These are phyloP conservation scores for Dermatemys mawii DNA, from an alignment of 2,113 vertebrate species.

Conservation along the genomic window DNA sequence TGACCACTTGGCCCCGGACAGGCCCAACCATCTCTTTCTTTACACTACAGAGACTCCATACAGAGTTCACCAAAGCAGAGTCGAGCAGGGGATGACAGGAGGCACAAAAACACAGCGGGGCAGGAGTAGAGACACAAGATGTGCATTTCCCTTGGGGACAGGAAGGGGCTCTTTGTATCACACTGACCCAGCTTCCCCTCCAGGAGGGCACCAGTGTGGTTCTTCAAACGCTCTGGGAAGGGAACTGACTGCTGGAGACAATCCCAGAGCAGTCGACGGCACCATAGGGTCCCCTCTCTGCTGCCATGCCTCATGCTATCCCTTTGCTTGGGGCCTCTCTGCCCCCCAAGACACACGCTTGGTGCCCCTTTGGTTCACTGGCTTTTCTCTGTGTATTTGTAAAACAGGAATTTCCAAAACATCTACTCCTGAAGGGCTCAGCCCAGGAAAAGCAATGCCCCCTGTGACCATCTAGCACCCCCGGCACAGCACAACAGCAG, in stretches of 20 bases:
- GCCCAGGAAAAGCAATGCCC: fast-evolving
- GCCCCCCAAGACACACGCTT: too few species aligned
- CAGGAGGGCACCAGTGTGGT: too few species aligned
- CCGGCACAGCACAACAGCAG: neutral
- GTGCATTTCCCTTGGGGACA: neutral
- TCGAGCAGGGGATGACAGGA: too few species aligned
- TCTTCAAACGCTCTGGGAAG: too few species aligned
- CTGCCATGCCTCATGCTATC: too few species aligned
- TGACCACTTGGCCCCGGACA: neutral
- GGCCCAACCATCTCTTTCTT: neutral
- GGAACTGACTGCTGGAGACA: too few species aligned
- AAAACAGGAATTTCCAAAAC: constrained; percentile 8
- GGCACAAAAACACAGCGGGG: too few species aligned
- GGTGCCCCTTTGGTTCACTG: neutral
- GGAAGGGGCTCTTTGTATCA: neutral
- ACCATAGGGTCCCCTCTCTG: too few species aligned
- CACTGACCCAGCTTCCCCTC: too few species aligned
- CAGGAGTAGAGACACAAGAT: too few species aligned
- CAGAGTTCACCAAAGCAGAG: neutral
- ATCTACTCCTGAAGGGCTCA: neutral
- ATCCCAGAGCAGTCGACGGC: too few species aligned
- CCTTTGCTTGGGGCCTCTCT: too few species aligned
- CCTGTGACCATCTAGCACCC: neutral
- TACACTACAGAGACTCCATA: neutral
- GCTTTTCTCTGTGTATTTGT: neutral